Conservation (phyloP, 2,797 vertebrate genomes). For the Mus caroli region DNA sequence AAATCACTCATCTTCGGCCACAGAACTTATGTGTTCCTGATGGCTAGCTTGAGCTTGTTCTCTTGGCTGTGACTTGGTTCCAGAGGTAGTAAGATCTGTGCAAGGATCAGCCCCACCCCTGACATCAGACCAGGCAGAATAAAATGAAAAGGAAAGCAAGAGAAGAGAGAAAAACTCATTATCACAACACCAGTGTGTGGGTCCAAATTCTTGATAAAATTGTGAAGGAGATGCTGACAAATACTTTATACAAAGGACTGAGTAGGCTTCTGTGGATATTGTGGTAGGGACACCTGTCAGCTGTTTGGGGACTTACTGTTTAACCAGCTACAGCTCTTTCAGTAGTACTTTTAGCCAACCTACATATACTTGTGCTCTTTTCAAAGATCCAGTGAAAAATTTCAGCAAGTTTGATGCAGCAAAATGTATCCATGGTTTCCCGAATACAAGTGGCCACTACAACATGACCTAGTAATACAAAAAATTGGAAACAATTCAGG, state of each 20-base stretch:
- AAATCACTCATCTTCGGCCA: not conserved
- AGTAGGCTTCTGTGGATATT: not conserved
- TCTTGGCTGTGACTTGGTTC: not conserved
- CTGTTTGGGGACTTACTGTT: not conserved
- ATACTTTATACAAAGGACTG: slow-evolving; percentile 6
- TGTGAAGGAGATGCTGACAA: not conserved
- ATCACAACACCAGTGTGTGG: not conserved
- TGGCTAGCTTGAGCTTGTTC: not conserved
- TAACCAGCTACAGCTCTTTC: not conserved
- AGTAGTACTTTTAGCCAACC: not conserved
- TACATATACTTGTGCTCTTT: not conserved
- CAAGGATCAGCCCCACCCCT: not conserved
- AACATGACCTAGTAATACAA: not conserved
- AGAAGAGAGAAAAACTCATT: slow-evolving; percentile 4
- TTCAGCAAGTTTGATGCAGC: not conserved
- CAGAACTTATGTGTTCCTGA: not conserved
- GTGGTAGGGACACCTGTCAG: not conserved
- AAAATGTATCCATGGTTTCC: not conserved
- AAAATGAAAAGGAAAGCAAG: not conserved
- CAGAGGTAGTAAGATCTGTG: not conserved
- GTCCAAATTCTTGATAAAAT: slow-evolving; percentile 37
- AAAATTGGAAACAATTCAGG: not conserved
- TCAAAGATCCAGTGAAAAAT: slow-evolving; percentile 22
- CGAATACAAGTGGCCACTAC: not conserved
- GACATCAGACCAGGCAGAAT: not conserved